These are phyloP conservation scores for Neolamprologus devosi DNA, from an alignment of 2,113 vertebrate species.

Conservation along the genomic window DNA sequence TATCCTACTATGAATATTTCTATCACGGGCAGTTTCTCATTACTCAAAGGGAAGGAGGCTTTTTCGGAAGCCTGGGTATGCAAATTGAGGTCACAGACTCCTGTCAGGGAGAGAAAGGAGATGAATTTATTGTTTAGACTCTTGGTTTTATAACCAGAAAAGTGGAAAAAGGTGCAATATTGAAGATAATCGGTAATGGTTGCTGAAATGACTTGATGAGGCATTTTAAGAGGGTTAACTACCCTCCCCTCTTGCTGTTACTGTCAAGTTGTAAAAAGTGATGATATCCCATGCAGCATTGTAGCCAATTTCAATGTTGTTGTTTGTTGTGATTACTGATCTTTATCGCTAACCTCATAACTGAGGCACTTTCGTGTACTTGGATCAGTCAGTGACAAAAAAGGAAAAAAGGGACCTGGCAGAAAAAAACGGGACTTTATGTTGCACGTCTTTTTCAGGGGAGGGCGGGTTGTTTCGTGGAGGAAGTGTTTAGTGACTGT, in stretches of 20 bases:
- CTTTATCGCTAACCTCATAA: slow-evolving; percentile 61
- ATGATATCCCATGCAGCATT: slow-evolving; percentile 65
- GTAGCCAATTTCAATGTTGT: slow-evolving; percentile 67
- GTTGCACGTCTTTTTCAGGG: slow-evolving; percentile 45
- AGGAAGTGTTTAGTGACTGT: background rate
- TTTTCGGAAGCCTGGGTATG: slow-evolving; percentile 37
- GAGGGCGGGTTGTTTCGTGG: background rate
- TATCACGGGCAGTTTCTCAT: slow-evolving; percentile 3
- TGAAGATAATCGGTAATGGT: slow-evolving; percentile 53
- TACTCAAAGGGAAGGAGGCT: background rate
- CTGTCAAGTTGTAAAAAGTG: slow-evolving; percentile 35
- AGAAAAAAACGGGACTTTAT: slow-evolving; percentile 45
- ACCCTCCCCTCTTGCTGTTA: slow-evolving; percentile 1
- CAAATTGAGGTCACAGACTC: slow-evolving; percentile 37
- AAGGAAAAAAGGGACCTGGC: slow-evolving; percentile 50
- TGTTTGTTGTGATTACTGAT: slow-evolving; percentile 58
- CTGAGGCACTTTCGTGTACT: slow-evolving; percentile 59
- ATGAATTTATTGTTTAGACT: slow-evolving; percentile 49
- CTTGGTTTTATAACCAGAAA: slow-evolving; percentile 21
- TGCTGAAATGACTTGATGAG: slow-evolving; percentile 4
- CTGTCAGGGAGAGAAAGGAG: slow-evolving; percentile 53
- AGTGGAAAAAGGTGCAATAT: slow-evolving; percentile 64
- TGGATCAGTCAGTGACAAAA: slow-evolving; percentile 51
- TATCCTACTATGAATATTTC: slow-evolving; percentile 6
- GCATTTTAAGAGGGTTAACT: background rate